These are phyloP conservation scores for Zaprionus vittiger DNA, from an alignment of 1,140 invertebrate species.

Conservation along the genomic window DNA sequence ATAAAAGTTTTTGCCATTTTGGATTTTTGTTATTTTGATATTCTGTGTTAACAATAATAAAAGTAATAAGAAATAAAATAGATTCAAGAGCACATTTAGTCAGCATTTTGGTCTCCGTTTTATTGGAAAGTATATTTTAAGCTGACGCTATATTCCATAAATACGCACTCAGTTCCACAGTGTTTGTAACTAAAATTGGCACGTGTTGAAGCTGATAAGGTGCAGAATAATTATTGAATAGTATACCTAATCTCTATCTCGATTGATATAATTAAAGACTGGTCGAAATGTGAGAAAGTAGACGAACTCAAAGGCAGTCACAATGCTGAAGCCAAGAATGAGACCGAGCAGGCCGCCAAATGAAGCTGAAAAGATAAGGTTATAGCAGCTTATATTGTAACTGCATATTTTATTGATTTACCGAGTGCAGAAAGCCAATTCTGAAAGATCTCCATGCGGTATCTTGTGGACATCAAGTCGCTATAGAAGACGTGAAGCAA, in stretches of 20 bases:
- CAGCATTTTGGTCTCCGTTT: too few relatives aligned
- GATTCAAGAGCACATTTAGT: too few relatives aligned
- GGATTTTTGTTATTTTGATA: background rate
- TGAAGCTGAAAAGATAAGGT: slow-evolving; percentile 86
- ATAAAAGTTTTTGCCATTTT: background rate
- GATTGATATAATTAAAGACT: slow-evolving; percentile 84
- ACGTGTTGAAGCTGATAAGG: background rate
- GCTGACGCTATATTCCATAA: too few relatives aligned
- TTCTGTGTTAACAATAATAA: background rate
- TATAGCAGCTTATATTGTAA: background rate
- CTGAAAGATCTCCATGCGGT: slow-evolving; percentile 86
- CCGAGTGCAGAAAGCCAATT: slow-evolving; percentile 85
- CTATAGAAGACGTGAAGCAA: slow-evolving; percentile 88
- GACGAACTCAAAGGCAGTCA: slow-evolving; percentile 88
- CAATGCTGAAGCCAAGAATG: slow-evolving; percentile 89
- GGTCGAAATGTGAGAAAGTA: slow-evolving; percentile 87
- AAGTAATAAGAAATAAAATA: too few relatives aligned
- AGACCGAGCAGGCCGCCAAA: slow-evolving; percentile 88
- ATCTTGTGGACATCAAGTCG: slow-evolving; percentile 86
- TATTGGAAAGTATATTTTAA: too few relatives aligned
- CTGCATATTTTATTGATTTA: slow-evolving; percentile 15
- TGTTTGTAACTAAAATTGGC: background rate
- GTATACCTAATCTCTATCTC: slow-evolving; percentile 43
- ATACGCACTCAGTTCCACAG: too few relatives aligned
- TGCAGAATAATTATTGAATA: background rate